Base-by-base conservation (phyloP, 2,888 invertebrate genomes). In the Nasonia oneida region DNA sequence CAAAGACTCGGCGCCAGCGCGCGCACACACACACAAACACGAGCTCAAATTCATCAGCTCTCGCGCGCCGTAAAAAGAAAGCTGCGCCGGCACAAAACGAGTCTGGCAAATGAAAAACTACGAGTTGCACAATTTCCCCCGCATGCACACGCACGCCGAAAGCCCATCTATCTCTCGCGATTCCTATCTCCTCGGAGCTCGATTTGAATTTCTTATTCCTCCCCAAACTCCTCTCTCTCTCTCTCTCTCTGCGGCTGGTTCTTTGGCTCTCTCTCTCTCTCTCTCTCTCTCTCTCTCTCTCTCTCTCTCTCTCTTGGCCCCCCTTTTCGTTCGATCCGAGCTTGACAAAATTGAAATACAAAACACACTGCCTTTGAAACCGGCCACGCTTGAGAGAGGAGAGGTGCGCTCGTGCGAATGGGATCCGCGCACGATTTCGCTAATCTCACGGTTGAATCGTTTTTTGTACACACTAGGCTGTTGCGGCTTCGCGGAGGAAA, bases 181-280 rank as follows among this genome's bases (percentile, higher is more conserved):
- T 87, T 87, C 83, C 74, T 85, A 87, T 87, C 87, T 87, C 71
- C n/a, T 53, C n/a, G 74, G 75, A 74, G 84, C 83, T 85, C 85
- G 87, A 87, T 87, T 87, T 87, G 83, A 87, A 87, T 87, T 87
- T 87, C 85, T 87, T 83, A 87, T 87, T 87, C 78, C 83, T 86
- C 75, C 84, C 86, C 82, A 81, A 85, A 83, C 50, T 70, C 61
- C 70, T 39, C 18, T 47, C 79, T 73, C 79, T 73, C 33, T 29
- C 29, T 29, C 29, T 29, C 23, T 23, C 29, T 29, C 29, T 29
- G 29, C 29, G 37, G 14, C 29, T 47, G 71, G n/a, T 47, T 61
- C 50, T 67, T 77, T 79, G 53, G 71, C 8, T 23, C 23, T 23
- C 23, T 23, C 23, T 23, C 70, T 39, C 18, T 47, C 79, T 73